Conservation (phyloP, 2,797 vertebrate genomes). For the Aeoliscus strigatus region DNA sequence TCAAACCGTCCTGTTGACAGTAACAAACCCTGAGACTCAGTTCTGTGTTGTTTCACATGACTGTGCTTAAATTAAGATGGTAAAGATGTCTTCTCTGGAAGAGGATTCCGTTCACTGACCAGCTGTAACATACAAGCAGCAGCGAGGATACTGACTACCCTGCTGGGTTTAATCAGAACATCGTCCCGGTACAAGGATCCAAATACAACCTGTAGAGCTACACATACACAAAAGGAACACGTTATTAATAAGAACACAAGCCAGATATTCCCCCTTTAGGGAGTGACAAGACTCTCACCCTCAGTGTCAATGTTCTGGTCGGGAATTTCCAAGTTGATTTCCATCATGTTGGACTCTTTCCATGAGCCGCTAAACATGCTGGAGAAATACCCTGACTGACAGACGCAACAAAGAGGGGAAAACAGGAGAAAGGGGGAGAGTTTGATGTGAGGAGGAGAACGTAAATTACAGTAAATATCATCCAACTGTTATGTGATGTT, state of each 20-base stretch:
- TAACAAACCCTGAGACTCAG: conserved; percentile 4
- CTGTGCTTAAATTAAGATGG: not conserved
- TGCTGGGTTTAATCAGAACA: conserved; percentile 91
- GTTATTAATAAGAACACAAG: not conserved
- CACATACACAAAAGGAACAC: conserved; percentile 2
- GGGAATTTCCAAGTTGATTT: conserved; percentile 93
- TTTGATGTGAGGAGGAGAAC: too few relatives aligned
- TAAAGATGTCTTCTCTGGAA: not conserved
- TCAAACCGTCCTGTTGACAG: conserved; percentile 85
- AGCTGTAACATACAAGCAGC: conserved; percentile 96
- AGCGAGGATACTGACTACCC: conserved; percentile 90
- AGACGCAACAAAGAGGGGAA: too few relatives aligned
- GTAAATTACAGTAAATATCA: too few relatives aligned
- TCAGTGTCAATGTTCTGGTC: conserved; percentile 97
- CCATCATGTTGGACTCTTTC: conserved; percentile 95
- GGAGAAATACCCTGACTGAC: conserved; percentile 95
- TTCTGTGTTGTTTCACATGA: not conserved
- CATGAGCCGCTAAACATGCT: conserved; percentile 99
- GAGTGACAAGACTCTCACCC: conserved; percentile 73
- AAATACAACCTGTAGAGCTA: conserved; percentile 95
- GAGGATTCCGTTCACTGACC: conserved; percentile 72
- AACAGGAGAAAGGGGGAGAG: too few relatives aligned
- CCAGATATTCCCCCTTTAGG: too few relatives aligned
- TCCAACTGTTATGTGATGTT: too few relatives aligned
- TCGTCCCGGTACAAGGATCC: conserved; percentile 96